Evolutionary conservation across 2,797 vertebrate species (phyloP), one percentile per base, ranked within the genome.

Genomic region (Anolis apletophallus): DNA sequence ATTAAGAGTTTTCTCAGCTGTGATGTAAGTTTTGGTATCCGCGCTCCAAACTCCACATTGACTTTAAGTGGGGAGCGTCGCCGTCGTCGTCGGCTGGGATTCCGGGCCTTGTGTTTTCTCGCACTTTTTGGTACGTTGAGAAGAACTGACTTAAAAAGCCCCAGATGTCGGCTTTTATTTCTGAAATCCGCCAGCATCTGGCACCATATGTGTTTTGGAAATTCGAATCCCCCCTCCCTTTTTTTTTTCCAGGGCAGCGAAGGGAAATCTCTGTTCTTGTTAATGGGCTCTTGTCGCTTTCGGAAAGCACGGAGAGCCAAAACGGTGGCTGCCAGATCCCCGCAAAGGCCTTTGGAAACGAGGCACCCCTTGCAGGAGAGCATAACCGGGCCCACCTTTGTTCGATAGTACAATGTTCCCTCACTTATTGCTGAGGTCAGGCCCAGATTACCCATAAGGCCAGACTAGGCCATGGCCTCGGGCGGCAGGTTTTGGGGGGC

Each of bases 1-100:
- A 12, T 34, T 32, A 81, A 11, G 95, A 97, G 97, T 98, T 98
- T 97, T 97, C 95, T 97, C 97, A 96, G 97, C 97, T 97, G 97
- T 97, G 96, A 97, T 97, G 96, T 97, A 97, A 98, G 98, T 97
- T 97, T 97, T 97, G 96, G 93, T 95, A 94, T 95, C 95, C 94
- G 94, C 93, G 93, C 96, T 96, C 94, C 95, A 95, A 95, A 93
- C 92, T 95, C 46, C 92, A 71, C 85, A 50, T 76, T 82, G 90
- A 92, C 96, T 96, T 95, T 95, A 96, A 96, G 95, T 1, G 1
- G 17, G 1, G 61, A 19, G 19, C 7, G 32, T 26, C 29, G 10
- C 16, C 1, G 1, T 11, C 7, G 32, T 26, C 29, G 10, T 23
- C 1, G 1, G 73, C 29, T 64, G 6, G 17, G 17, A 13, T 77